Evolutionary conservation across 2,888 invertebrate genomes (phyloP).

Genomic region (Pseudeuparius sepicola): DNA sequence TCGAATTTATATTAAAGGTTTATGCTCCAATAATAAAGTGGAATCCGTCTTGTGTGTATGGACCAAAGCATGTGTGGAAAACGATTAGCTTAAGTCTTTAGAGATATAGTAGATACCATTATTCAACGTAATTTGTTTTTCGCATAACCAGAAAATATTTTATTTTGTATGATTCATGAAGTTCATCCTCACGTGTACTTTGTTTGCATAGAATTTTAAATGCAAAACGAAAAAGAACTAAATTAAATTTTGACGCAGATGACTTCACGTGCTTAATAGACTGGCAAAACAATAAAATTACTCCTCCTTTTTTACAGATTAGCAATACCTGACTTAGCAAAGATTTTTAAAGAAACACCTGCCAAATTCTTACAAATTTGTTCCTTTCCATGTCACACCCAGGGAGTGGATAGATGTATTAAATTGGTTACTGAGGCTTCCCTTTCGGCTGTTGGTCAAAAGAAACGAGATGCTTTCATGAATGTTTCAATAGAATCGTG

Average conservation of each 20-base stretch:
- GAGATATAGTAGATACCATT: constrained; percentile 2
- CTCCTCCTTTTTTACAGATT: constrained; percentile 4
- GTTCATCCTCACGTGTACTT: no score
- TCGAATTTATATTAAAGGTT: constrained; percentile 10
- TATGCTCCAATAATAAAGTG: constrained; percentile 10
- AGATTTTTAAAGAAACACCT: constrained; percentile 1
- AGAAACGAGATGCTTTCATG: constrained; percentile 1
- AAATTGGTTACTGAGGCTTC: constrained; percentile 9
- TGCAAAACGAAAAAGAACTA: neutral
- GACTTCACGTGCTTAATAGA: constrained; percentile 11
- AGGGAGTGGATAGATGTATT: constrained; percentile 5
- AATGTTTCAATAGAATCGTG: constrained; percentile 2
- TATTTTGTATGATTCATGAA: no score
- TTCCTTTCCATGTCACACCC: constrained; percentile 6
- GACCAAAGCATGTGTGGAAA: constrained; percentile 7
- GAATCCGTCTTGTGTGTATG: constrained; percentile 8
- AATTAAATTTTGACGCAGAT: constrained; percentile 12
- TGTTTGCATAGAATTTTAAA: constrained; percentile 3
- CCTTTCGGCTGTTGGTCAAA: constrained; percentile 5
- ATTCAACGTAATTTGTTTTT: constrained; percentile 3
- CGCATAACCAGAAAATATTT: no score
- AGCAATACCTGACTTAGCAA: constrained; percentile 3
- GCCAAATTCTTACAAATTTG: neutral
- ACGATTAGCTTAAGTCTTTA: constrained; percentile 6
- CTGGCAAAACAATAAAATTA: constrained; percentile 8